A percentile compares a stretch with the other conserved stretches of the same genome.
Conservation (phyloP, 2,113 vertebrate species). For the Ophiodon elongatus region DNA sequence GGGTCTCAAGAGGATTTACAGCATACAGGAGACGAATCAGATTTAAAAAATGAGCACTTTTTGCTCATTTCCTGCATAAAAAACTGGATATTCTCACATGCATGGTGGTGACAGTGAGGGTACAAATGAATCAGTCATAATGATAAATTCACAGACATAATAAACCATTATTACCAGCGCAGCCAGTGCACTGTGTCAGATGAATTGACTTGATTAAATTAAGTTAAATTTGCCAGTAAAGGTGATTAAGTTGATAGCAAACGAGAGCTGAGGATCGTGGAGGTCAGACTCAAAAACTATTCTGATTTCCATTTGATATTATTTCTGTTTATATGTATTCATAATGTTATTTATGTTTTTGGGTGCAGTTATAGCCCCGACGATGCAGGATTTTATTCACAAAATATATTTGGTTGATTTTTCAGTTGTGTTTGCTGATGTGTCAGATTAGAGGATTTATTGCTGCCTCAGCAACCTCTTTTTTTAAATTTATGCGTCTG, state of each 20-base stretch:
- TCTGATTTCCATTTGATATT: not conserved
- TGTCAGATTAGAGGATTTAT: not conserved
- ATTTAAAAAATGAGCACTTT: not conserved
- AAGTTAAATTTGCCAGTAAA: not conserved
- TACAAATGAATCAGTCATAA: not conserved
- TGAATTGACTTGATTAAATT: not conserved
- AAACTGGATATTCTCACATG: not conserved
- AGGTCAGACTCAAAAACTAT: not conserved
- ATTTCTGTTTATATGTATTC: not conserved
- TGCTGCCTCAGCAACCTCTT: not conserved
- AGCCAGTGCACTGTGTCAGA: not conserved
- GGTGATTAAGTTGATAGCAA: not conserved
- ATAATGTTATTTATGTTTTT: not conserved
- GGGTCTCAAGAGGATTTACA: not conserved
- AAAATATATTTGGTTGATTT: not conserved
- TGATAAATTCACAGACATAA: not conserved
- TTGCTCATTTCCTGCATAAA: not conserved
- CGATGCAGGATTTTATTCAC: not conserved
- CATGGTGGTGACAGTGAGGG: not conserved
- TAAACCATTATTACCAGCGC: not conserved
- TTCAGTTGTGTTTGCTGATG: not conserved
- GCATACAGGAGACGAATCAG: too few species aligned
- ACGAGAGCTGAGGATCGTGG: not conserved
- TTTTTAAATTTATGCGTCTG: not conserved
- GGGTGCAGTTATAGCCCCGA: too few species aligned